Evolutionary conservation across 2,113 vertebrate genomes (phyloP), one percentile per base, ranked within the genome.

Genomic region (Corvus cornix): DNA sequence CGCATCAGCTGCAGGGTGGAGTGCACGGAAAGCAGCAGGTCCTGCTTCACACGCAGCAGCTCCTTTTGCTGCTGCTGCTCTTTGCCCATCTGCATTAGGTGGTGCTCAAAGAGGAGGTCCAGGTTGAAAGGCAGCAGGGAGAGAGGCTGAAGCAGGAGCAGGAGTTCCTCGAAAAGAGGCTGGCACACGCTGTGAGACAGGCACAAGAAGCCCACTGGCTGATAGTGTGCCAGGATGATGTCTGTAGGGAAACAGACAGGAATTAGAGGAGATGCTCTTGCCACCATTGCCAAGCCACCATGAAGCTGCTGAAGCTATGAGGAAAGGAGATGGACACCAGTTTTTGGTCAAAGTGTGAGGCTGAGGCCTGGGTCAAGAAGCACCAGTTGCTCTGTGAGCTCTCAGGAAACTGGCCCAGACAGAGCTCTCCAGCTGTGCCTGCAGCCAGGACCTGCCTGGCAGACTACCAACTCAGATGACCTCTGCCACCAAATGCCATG

Each of bases 1-100:
- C 98, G 98, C 99, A 99, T 99, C 86, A 99, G 96, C 97, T 99
- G 99, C 96, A 99, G 97, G 19, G 99, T 99, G 52, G 99, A 99
- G 97, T 98, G 98, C 7, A 98, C 95, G 0, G 99, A 99, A 20
- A 98, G 98, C 86, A 99, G 97, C n/a, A 98, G 96, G 79, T 98
- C 98, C 94, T 99, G 99, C 73, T 98, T 98, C 18, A 98, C 98
- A 21, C 98, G 98, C 62, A 99, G 98, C 97, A 99, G 98, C 93
- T 99, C 99, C 94, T 99, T 99, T 48, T 98, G 98, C 44, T 98
- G 98, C 58, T 98, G 98, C 77, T 99, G 99, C 96, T 99, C 98
- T 91, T 97, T 97, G 41, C 98, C 98, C 84, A 98, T 98, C 70
- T 99, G 99, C 87, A 99, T 98, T 91, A 99, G 98, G 80, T 97